These are phyloP conservation scores for Punctoribates punctum DNA, from an alignment of 2,888 invertebrate genomes.

Conservation along the genomic window DNA sequence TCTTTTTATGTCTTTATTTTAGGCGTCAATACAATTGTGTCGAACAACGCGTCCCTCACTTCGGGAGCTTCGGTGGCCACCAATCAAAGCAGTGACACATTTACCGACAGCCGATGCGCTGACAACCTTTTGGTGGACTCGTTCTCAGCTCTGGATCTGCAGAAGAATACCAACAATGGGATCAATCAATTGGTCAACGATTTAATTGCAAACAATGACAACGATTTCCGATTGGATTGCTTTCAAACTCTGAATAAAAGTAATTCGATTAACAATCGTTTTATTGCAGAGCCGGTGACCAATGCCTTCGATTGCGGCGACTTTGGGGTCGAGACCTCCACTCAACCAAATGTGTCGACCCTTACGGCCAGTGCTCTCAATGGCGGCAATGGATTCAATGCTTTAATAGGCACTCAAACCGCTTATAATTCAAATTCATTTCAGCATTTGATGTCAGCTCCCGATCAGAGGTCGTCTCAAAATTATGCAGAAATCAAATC, in stretches of 20 bases:
- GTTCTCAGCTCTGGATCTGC: not conserved
- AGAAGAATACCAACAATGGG: not conserved
- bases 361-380: not conserved
- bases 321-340: not conserved
- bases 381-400: not conserved
- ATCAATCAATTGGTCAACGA: constrained; percentile 6
- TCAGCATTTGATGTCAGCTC: not conserved
- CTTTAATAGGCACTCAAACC: not conserved
- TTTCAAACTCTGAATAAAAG: not conserved
- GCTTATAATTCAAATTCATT: constrained; percentile 1
- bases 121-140: not conserved
- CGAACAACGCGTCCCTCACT: not conserved
- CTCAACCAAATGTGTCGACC: not conserved
- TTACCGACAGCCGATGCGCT: not conserved
- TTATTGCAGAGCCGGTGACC: not conserved
- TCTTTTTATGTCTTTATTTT: not conserved
- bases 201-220: constrained; percentile 12
- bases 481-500: not conserved
- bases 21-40: not conserved
- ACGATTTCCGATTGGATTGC: not conserved
- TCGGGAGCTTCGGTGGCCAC: not conserved
- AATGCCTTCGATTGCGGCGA: constrained; percentile 12
- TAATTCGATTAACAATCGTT: not conserved
- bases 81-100: not conserved
- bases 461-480: not conserved